Evolutionary conservation across 92 coral and sea anemone genomes (phyloP), one percentile per base, ranked within the genome.

Genomic region (Porites evermanni): DNA sequence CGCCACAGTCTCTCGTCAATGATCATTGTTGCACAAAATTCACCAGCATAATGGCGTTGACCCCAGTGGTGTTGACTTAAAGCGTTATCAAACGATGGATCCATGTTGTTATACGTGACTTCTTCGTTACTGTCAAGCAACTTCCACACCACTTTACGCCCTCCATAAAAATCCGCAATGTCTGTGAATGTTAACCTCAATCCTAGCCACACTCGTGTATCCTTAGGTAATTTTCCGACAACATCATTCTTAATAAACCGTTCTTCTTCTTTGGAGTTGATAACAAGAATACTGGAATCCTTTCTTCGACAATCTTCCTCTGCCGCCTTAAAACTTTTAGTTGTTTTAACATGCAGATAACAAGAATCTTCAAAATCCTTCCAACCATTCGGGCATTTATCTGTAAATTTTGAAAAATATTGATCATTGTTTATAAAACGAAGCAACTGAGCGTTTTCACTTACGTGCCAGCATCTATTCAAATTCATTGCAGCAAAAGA

Each of bases 361-460:
- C 72, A 79, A 19, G 56, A 64, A 65, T 51, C 72, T 47, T 44
- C 23, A 47, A 44, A 79, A 21, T 47, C 26, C 2, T 64, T 47
- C 83, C 72, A 79, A 63, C 73, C 72, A 18, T 79, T 72, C n/a
- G 83, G 83, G 53, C 83, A 79, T 19, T 61, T 50, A n/a, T 79
- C 83, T 79, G 59, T 11, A 20, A 77, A 44, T 17, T 51, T 51
- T 11, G 14, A 72, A 11, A 18, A 47, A 24, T 0, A 12, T 72
- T 67, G 13, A 4, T 5, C 9, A 53, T 1, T 53, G 9, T 1
- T 1, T 8, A 53, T 12, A 53, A 53, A 12, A 12, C 59, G 59
- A 8, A 53, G 11, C 9, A 0, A 9, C 7, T 9, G 12, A 2
- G 59, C 12, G 12, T 2, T 53, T 53, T 2, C 12, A 8, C 9